Evolutionary conservation across 1,140 invertebrate species (phyloP), one percentile per base, ranked within the genome.

Genomic region (Micrasema minimum): DNA sequence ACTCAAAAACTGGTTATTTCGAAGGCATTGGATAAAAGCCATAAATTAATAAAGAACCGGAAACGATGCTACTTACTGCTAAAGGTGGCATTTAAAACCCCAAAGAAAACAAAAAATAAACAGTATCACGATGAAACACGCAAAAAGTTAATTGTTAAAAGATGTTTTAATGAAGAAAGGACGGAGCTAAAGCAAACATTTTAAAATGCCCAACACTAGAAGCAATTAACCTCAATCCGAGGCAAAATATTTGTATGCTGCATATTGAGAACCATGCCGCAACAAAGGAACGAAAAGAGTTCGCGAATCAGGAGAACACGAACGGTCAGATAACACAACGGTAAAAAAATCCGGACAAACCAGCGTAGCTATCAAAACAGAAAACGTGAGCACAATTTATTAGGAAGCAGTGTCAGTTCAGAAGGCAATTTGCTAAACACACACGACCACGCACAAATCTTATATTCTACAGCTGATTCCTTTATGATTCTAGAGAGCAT

Each of bases 221-320:
- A 9, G 53, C 53, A 57, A 57, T 57, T 57, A 57, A 57, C 53
- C 53, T 10, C 35, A 23, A 18, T 57, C 26, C 37, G 53, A 31
- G 53, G 31, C 53, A 11, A 35, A 57, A 57, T 57, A 57, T 57
- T 57, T 35, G 53, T 18, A 57, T 14, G 53, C 7, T 35, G 23
- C 2, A 16, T 14, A 57, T 57, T 35, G 53, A 23, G 53, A 16
- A 57, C 53, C n/a, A 1, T 57, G 26, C 9, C 53, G 26, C 53
- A 57, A 57, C 53, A 57, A 57, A 57, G 53, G 53, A 57, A 14
- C 50, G 22, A 51, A 51, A 51, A 22, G n/a, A n/a, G 22, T 51
- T 51, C 50, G 22, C 22, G 26, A 22, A 51, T 51, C 12, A 22
- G n/a, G 9, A 12, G 18, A 51, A 22, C 18, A 22, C 50, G 50